Percentiles rank a stretch among this genome's conserved stretches.
These are phyloP conservation scores for Platerodrilus igneus DNA, from an alignment of 2,888 invertebrate genomes.

Conservation along the genomic window DNA sequence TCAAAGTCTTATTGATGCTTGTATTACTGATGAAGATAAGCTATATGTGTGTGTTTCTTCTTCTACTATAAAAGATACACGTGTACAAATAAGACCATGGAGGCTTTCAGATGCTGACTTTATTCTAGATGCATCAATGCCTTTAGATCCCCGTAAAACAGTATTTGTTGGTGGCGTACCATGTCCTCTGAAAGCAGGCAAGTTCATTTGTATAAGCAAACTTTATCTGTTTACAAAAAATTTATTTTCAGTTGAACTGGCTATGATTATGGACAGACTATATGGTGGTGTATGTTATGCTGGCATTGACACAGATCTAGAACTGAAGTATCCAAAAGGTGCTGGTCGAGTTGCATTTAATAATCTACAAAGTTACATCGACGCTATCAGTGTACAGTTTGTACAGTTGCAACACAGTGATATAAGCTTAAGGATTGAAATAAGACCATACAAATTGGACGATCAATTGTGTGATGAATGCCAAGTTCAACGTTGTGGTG, in stretches of 20 bases:
- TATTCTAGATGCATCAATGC: conserved; percentile 96
- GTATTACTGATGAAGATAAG: conserved; percentile 96
- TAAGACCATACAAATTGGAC: conserved; percentile 97
- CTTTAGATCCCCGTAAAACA: conserved; percentile 94
- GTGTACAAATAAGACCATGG: conserved; percentile 97
- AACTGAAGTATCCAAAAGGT: conserved; percentile 98
- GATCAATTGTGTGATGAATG: no score
- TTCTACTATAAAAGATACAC: conserved; percentile 98
- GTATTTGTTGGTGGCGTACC: conserved; percentile 99
- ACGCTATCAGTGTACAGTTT: conserved; percentile 96
- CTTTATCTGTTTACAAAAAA: no score
- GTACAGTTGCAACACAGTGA: conserved; percentile 98
- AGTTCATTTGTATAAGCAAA: no score
- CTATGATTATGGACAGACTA: conserved; percentile 97
- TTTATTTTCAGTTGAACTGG: conserved; percentile 77
- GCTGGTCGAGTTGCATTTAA: conserved; percentile 98
- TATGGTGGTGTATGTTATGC: no score
- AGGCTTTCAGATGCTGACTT: no score
- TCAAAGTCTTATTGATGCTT: conserved; percentile 93
- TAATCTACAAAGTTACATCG: conserved; percentile 97
- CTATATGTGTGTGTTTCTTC: conserved; percentile 96
- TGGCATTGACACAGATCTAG: no score
- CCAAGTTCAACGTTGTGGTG: conserved; percentile 94
- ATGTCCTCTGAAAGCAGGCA: conserved; percentile 91
- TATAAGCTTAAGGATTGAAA: conserved; percentile 92